A percentile compares a stretch with the other conserved stretches of the same genome.
phyloP scores from a whole-genome alignment of 2,888 invertebrate genomes.

The Parnassius apollo region DNA sequence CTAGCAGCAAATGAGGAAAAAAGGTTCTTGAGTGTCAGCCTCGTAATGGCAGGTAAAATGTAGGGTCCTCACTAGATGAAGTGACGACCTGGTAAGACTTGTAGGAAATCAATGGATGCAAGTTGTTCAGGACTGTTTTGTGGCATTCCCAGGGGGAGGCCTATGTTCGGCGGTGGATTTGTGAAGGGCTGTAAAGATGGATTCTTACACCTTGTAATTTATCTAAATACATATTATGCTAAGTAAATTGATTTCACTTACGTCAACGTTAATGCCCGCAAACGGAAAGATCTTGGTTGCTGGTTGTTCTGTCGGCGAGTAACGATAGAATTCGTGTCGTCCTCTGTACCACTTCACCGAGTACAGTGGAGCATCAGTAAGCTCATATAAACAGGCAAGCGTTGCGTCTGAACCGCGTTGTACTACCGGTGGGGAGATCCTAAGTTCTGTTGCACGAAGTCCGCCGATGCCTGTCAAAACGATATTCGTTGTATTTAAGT shows the following conservation, averaged over 20 bases:
- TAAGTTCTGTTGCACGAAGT: slow-evolving; percentile 75
- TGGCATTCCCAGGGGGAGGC: too few species aligned
- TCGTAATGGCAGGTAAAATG: too few species aligned
- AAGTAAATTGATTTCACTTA: slow-evolving; percentile 57
- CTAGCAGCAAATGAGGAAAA: too few species aligned
- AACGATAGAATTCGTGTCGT: slow-evolving; percentile 84
- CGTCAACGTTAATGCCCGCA: slow-evolving; percentile 85
- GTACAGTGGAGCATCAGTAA: slow-evolving; percentile 85
- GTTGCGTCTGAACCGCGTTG: slow-evolving; percentile 82
- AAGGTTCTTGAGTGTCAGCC: too few species aligned
- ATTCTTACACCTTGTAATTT: too few species aligned
- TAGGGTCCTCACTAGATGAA: too few species aligned
- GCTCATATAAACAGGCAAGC: slow-evolving; percentile 82
- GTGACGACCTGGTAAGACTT: too few species aligned
- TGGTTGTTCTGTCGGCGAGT: slow-evolving; percentile 83
- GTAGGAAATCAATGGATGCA: too few species aligned
- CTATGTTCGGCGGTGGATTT: too few species aligned
- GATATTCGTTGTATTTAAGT: too few species aligned
- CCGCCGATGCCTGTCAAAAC: slow-evolving; percentile 67
- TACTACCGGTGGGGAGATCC: slow-evolving; percentile 83
- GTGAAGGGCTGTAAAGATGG: too few species aligned
- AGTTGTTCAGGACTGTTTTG: too few species aligned
- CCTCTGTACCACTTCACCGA: slow-evolving; percentile 87
- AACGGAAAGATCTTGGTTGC: slow-evolving; percentile 84
- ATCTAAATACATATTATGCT: neutral